These are phyloP conservation scores for Hydrolagus affinis DNA, from an alignment of 2,113 vertebrate genomes.

Conservation along the genomic window DNA sequence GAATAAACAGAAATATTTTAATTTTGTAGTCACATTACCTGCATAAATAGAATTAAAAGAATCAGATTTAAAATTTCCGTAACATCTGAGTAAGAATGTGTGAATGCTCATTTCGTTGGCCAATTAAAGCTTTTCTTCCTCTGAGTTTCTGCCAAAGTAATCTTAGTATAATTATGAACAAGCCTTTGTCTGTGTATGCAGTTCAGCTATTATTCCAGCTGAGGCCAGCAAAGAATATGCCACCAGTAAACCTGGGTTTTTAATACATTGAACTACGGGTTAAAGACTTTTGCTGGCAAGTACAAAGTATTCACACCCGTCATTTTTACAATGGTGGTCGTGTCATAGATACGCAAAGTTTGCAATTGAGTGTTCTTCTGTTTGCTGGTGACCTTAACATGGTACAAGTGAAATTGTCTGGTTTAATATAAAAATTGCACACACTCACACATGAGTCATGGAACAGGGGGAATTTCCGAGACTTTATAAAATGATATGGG, in stretches of 20 bases:
- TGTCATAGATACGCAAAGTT: not conserved
- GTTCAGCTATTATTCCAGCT: conserved; percentile 16
- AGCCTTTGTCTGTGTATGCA: conserved; percentile 8
- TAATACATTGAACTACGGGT: not conserved
- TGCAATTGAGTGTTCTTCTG: not conserved
- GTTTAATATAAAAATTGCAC: not conserved
- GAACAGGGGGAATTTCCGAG: not conserved
- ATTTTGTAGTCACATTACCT: not conserved
- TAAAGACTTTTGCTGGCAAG: not conserved
- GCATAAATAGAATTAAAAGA: not conserved
- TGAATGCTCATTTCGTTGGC: not conserved
- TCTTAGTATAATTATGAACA: not conserved
- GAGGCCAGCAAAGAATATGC: conserved; percentile 16
- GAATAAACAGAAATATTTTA: not conserved
- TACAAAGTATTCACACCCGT: not conserved
- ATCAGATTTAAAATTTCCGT: not conserved
- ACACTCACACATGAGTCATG: not conserved
- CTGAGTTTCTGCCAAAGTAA: not conserved
- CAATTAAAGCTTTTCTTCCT: not conserved
- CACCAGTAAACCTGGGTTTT: not conserved
- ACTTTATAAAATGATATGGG: not conserved
- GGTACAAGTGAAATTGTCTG: not conserved
- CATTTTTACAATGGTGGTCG: not conserved
- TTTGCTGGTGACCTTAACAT: not conserved
- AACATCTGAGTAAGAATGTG: not conserved